These are phyloP conservation scores for Dynastes grantii DNA, from an alignment of 2,888 invertebrate genomes.

Conservation along the genomic window DNA sequence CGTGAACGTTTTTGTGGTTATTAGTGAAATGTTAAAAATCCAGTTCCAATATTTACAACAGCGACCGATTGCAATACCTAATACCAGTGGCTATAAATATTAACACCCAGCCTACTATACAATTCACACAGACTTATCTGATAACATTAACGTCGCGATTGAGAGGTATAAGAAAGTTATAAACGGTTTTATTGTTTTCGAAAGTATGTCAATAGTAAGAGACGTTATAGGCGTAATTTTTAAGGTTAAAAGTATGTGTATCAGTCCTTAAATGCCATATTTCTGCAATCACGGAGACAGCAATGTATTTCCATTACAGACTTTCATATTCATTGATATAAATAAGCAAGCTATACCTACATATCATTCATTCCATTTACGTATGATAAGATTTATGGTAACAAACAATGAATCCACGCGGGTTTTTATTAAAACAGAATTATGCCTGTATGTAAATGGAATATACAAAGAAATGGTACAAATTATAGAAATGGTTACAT, in stretches of 20 bases:
- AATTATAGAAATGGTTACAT: no score
- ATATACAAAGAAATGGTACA: no score
- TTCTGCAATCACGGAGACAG: neutral
- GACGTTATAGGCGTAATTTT: constrained; percentile 21
- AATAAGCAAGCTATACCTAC: neutral
- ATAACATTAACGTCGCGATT: constrained; percentile 2
- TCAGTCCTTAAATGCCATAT: constrained; percentile 6
- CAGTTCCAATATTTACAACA: no score
- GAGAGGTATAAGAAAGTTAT: constrained; percentile 32
- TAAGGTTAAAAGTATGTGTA: constrained; percentile 22
- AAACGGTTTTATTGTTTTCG: constrained; percentile 30
- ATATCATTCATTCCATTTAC: constrained; percentile 2
- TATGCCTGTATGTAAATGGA: no score
- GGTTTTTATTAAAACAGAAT: no score
- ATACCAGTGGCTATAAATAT: neutral
- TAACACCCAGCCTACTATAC: neutral
- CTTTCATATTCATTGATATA: neutral
- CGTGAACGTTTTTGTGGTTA: no score
- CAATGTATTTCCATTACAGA: neutral
- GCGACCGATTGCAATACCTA: no score
- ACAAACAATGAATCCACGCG: no score
- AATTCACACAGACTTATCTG: neutral
- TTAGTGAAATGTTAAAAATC: no score
- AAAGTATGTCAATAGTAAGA: constrained; percentile 34
- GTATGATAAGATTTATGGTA: neutral